Conservation (phyloP, 2,797 vertebrate species). For the Anisognathus igniventris region DNA sequence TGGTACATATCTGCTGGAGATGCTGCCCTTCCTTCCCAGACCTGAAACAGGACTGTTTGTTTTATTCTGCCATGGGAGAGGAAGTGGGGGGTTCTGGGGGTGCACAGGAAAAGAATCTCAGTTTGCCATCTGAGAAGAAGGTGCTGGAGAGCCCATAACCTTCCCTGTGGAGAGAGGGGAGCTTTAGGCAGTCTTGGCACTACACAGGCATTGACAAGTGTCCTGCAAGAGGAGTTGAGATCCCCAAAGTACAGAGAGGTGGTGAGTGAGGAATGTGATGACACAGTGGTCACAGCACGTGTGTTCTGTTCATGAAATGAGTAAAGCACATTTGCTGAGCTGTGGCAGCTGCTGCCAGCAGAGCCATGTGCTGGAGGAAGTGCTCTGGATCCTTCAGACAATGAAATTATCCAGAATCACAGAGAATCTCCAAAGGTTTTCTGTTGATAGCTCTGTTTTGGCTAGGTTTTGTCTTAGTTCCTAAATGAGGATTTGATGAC, state of each 20-base stretch:
- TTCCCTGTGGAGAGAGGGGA: not conserved
- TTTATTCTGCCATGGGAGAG: not conserved
- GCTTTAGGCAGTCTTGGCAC: not conserved
- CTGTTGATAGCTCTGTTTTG: not conserved
- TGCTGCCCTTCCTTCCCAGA: constrained; percentile 33
- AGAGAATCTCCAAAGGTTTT: constrained; percentile 4
- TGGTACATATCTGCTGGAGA: constrained; percentile 55
- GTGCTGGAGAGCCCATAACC: not conserved
- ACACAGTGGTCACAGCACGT: not conserved
- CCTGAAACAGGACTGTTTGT: not conserved
- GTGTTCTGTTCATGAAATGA: not conserved
- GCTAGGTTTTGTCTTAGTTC: not conserved
- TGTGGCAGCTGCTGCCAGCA: not conserved
- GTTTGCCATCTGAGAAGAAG: not conserved
- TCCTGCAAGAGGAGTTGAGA: not conserved
- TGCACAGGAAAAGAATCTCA: not conserved
- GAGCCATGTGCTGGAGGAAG: not conserved
- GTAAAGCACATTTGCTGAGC: not conserved
- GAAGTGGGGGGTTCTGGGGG: not conserved
- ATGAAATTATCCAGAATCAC: not conserved
- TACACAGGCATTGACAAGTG: not conserved
- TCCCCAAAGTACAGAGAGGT: not conserved
- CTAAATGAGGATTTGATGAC: not conserved
- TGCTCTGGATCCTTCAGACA: not conserved
- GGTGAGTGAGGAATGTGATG: not conserved